These are phyloP conservation scores for Pongo pygmaeus DNA, from an alignment of 2,113 vertebrate species.

Conservation along the genomic window DNA sequence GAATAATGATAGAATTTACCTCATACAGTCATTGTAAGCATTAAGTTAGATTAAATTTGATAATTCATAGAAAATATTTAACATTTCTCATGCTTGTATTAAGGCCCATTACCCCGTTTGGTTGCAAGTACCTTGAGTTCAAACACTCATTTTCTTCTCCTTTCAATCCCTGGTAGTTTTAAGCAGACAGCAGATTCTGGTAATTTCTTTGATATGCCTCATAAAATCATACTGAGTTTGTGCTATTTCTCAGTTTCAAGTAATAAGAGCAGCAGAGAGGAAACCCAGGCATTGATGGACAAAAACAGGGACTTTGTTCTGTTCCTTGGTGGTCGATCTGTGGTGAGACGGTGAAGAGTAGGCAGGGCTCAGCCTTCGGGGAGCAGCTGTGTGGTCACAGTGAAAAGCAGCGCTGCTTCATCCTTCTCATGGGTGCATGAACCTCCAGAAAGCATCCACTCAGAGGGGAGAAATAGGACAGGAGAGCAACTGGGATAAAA, in stretches of 20 bases:
- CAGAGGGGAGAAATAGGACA: not conserved
- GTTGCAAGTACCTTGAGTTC: not conserved
- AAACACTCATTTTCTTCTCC: not conserved
- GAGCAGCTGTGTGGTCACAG: not conserved
- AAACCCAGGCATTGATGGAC: not conserved
- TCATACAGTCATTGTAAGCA: not conserved
- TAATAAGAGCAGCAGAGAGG: not conserved
- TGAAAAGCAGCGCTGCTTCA: accelerated
- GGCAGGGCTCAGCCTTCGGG: no score
- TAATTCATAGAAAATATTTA: not conserved
- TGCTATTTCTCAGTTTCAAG: not conserved
- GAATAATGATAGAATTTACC: not conserved
- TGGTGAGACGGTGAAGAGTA: not conserved
- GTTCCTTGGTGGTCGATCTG: not conserved
- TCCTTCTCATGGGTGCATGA: not conserved
- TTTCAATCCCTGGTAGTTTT: not conserved
- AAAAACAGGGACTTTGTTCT: not conserved
- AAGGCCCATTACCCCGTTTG: not conserved
- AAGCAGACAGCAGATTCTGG: not conserved
- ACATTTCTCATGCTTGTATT: not conserved
- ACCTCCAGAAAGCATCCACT: not conserved
- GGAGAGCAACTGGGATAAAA: not conserved
- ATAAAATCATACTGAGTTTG: not conserved
- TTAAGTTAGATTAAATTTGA: not conserved
- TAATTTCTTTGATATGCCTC: not conserved